phyloP scores from a whole-genome alignment of 2,797 vertebrate species.

The Phrynocephalus guinanensis region DNA sequence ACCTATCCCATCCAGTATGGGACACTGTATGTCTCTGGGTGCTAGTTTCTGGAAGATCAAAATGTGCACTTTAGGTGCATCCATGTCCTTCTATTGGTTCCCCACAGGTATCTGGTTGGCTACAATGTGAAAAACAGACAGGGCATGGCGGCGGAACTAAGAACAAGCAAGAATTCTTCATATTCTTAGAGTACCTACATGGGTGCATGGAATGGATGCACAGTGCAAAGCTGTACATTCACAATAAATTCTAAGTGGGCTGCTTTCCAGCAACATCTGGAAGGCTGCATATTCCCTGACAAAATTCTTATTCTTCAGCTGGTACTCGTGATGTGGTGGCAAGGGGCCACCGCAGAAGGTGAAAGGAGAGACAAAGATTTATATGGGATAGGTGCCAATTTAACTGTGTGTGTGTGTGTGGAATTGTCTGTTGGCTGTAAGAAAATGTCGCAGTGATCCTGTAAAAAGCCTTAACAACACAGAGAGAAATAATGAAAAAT shows the following conservation, averaged over 20 bases:
- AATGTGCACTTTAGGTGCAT: too few species aligned
- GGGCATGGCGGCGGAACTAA: too few species aligned
- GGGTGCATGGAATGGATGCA: too few species aligned
- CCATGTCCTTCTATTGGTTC: too few species aligned
- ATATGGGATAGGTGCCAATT: not conserved
- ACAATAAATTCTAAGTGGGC: not conserved
- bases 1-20: too few species aligned
- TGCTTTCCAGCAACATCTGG: not conserved
- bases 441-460: not conserved
- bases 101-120: too few species aligned
- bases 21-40: too few species aligned
- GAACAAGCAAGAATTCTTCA: too few species aligned
- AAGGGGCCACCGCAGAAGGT: not conserved
- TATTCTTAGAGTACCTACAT: too few species aligned
- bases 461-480: not conserved
- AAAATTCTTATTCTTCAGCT: not conserved
- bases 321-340: not conserved
- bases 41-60: too few species aligned
- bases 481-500: not conserved
- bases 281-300: not conserved
- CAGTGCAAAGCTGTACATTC: too few species aligned
- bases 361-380: not conserved
- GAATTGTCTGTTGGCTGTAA: not conserved
- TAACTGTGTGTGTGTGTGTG: not conserved
- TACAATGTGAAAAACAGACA: too few species aligned